phyloP scores from a whole-genome alignment of 30 jellyfish, hydroid and myxozoan genomes.

The Turritopsis dohrnii region DNA sequence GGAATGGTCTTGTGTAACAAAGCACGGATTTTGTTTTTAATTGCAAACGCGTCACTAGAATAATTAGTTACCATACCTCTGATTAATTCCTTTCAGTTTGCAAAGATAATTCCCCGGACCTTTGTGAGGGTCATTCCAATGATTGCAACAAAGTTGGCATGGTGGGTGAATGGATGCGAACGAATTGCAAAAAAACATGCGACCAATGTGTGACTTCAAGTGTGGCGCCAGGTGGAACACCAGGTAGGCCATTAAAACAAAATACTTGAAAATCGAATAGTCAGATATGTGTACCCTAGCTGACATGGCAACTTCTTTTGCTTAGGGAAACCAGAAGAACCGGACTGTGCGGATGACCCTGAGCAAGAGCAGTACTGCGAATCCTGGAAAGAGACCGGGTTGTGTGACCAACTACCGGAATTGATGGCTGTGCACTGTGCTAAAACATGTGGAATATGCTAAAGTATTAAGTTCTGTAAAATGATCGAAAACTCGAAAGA shows the following conservation, averaged over 20 bases:
- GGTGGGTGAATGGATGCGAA: slow-evolving; percentile 27
- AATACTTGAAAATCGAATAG: too few species aligned
- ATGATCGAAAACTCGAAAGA: too few species aligned
- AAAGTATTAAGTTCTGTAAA: background rate
- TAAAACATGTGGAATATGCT: slow-evolving; percentile 2
- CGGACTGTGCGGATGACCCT: background rate
- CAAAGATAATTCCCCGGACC: slow-evolving; percentile 7
- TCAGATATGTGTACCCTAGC: too few species aligned
- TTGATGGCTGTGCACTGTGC: slow-evolving; percentile 12
- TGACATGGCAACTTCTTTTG: background rate
- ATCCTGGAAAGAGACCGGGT: background rate
- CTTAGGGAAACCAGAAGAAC: background rate
- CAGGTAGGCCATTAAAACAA: too few species aligned
- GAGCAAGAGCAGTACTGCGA: slow-evolving; percentile 2
- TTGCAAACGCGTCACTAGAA: too few species aligned
- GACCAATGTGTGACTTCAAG: slow-evolving; percentile 2
- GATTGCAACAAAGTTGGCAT: slow-evolving; percentile 22
- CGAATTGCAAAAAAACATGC: slow-evolving; percentile 19
- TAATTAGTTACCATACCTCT: too few species aligned
- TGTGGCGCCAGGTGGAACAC: too few species aligned
- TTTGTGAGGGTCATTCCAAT: background rate
- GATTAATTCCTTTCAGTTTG: background rate
- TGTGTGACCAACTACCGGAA: background rate
- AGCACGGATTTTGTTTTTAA: too few species aligned
- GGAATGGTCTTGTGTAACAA: background rate